Conservation (phyloP, 2,113 vertebrate species). For the Eptesicus fuscus region DNA sequence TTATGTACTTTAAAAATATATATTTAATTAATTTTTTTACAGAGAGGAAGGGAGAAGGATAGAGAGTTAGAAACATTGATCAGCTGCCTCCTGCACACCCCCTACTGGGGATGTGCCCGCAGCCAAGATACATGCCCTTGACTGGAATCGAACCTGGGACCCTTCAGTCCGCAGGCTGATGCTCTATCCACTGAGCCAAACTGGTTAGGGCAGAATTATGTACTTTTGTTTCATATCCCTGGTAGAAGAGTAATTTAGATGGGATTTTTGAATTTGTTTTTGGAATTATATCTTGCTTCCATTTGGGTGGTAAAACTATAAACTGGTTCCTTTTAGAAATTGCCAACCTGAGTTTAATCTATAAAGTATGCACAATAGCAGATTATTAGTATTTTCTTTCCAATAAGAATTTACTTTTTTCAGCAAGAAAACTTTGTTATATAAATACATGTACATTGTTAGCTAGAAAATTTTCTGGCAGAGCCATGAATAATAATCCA, state of each 20-base stretch:
- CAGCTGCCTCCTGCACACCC: too few species aligned
- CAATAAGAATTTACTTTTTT: constrained; percentile 14
- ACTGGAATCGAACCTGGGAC: too few species aligned
- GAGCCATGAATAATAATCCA: background rate
- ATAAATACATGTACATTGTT: background rate
- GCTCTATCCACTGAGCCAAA: too few species aligned
- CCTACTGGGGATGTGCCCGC: too few species aligned
- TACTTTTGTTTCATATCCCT: background rate
- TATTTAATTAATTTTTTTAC: too few species aligned
- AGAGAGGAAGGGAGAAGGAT: too few species aligned
- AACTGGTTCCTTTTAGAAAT: constrained; percentile 9
- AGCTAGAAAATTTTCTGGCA: constrained; percentile 25
- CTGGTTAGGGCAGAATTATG: too few species aligned
- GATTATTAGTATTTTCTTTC: constrained; percentile 1
- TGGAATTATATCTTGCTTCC: constrained; percentile 9
- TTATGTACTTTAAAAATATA: background rate
- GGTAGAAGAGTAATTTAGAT: background rate
- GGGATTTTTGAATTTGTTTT: background rate
- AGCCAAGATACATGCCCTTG: too few species aligned
- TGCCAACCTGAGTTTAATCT: background rate
- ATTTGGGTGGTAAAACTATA: background rate
- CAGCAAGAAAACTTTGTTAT: constrained; percentile 22
- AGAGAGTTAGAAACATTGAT: too few species aligned
- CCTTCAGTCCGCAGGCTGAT: too few species aligned
- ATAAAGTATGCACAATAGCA: background rate